Percentiles rank a stretch among this genome's conserved stretches.
These are phyloP conservation scores for Irena cyanogastra DNA, from an alignment of 2,113 vertebrate genomes.

Conservation along the genomic window DNA sequence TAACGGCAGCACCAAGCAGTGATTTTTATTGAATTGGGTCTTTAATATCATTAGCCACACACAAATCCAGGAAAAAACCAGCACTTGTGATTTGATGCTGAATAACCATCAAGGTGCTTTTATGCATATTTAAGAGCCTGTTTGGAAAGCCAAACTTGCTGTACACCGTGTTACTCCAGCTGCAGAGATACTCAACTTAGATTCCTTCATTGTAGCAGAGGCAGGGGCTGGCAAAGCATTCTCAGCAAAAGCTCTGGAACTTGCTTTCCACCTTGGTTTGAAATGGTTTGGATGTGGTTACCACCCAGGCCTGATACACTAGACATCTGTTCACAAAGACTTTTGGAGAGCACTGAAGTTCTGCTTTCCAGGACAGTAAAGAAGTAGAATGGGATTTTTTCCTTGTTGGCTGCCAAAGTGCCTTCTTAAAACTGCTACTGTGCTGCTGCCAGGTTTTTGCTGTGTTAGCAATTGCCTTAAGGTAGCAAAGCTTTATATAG, in stretches of 20 bases:
- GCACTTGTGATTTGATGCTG: background rate
- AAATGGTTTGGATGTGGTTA: conserved; percentile 2
- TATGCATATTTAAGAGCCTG: fast-evolving
- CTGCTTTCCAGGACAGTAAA: background rate
- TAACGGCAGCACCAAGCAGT: background rate
- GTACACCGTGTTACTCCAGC: background rate
- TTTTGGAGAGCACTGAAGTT: background rate
- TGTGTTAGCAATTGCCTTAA: background rate
- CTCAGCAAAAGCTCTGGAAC: background rate
- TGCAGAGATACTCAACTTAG: background rate
- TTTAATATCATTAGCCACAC: background rate
- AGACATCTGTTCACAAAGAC: background rate
- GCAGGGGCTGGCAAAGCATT: background rate
- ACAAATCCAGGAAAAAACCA: background rate
- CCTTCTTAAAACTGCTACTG: background rate
- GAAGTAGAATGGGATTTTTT: background rate
- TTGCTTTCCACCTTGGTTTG: background rate
- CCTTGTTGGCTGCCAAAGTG: background rate
- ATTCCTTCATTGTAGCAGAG: background rate
- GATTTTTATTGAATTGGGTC: background rate
- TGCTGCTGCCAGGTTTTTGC: background rate
- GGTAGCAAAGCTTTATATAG: background rate
- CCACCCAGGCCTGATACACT: background rate
- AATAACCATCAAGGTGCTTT: background rate
- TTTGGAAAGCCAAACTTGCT: background rate